Conservation (phyloP, 2,797 vertebrate species). For the Mormyrus hasselquistii region DNA sequence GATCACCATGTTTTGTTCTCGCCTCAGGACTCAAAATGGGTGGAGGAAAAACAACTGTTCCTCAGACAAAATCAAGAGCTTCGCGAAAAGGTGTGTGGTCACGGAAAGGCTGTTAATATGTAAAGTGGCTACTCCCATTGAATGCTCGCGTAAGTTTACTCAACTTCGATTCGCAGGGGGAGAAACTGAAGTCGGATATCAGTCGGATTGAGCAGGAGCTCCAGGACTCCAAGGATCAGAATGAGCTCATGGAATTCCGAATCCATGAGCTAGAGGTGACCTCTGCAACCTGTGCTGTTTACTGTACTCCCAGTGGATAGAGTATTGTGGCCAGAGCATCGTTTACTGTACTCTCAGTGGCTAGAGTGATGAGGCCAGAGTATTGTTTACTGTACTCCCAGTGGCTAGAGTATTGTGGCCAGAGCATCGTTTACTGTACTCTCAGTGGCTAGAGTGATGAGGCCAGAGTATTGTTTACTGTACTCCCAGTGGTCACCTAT, state of each 20-base stretch:
- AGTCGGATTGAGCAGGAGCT: constrained; percentile 81
- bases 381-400: not conserved
- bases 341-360: not conserved
- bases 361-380: not conserved
- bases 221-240: constrained; percentile 95
- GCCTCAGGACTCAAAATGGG: constrained; percentile 92
- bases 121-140: not conserved
- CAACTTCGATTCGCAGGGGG: constrained; percentile 68
- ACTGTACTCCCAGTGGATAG: not conserved
- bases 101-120: not conserved
- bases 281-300: not conserved
- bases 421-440: not conserved
- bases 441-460: not conserved
- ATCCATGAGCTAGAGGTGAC: constrained; percentile 92
- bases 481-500: not conserved
- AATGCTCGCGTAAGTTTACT: not conserved
- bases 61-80: constrained; percentile 93
- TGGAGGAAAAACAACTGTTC: constrained; percentile 97
- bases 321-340: not conserved
- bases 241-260: constrained; percentile 93
- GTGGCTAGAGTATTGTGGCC: not conserved
- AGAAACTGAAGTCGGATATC: constrained; percentile 79
- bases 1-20: constrained; percentile 20
- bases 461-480: not conserved
- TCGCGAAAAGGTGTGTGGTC: constrained; percentile 78